phyloP scores from a whole-genome alignment of 2,797 vertebrate genomes.

The Crocidura indochinensis region DNA sequence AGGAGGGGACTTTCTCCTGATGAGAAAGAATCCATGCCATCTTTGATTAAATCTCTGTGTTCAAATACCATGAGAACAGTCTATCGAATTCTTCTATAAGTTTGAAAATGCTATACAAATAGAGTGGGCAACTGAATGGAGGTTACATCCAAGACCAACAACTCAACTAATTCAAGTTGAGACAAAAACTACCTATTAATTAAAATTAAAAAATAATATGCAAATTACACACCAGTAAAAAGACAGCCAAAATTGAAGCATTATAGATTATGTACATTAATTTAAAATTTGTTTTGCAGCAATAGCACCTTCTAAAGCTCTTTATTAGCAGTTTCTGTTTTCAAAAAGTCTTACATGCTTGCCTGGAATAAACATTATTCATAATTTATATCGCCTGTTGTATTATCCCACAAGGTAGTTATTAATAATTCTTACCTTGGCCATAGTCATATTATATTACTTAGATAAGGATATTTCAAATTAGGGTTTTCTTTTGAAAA shows the following conservation, averaged over 20 bases:
- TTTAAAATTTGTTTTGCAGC: slow-evolving; percentile 41
- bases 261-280: neutral
- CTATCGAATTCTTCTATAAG: slow-evolving; percentile 37
- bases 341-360: slow-evolving; percentile 1
- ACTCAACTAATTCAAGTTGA: slow-evolving; percentile 40
- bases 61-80: neutral
- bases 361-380: slow-evolving; percentile 65
- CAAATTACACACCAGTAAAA: slow-evolving; percentile 44
- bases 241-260: slow-evolving; percentile 59
- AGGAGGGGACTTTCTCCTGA: neutral
- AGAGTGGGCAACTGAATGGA: slow-evolving; percentile 3
- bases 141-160: slow-evolving; percentile 1
- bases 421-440: slow-evolving; percentile 52
- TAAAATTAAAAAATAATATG: slow-evolving; percentile 59
- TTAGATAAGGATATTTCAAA: slow-evolving; percentile 47
- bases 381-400: slow-evolving; percentile 67
- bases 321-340: neutral
- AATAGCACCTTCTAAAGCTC: slow-evolving; percentile 6
- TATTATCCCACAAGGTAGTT: neutral
- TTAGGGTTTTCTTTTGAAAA: slow-evolving; percentile 59
- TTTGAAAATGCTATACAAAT: slow-evolving; percentile 46
- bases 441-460: slow-evolving; percentile 42
- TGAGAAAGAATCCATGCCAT: neutral
- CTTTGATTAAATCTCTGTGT: neutral
- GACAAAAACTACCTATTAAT: neutral